Base-by-base conservation (phyloP, 2,113 vertebrate genomes). In the Pongo abelii region DNA sequence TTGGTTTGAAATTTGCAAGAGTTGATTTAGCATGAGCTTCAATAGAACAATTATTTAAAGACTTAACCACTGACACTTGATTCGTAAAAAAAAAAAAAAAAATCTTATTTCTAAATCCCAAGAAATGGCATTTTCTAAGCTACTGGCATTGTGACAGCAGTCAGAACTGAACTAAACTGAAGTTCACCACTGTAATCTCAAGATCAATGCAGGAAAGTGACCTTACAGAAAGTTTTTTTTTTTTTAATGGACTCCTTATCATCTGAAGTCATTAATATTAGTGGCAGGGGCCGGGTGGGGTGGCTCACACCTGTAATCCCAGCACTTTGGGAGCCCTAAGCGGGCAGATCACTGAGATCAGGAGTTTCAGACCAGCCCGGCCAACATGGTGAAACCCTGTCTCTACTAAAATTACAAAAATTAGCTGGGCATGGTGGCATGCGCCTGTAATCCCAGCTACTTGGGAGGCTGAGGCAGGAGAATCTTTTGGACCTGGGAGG, bases 1-100 rank as follows among this genome's bases (percentile, higher is more conserved):
- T 95, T 43, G 64, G 84, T 40, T 48, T 96, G 81, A 90, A 97
- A 81, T 61, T 30, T 67, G 8, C 67, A 92, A 93, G 64, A 84
- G 23, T 1, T 94, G 22, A 30, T 89, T 74, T 92, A 87, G 72
- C n/a, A 72, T 59, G 32, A 81, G 32, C 79, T 93, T 64, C 75
- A 50, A 52, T 0, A 78, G 20, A 89, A 46, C 16, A 75, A 96
- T n/a, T 40, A 89, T 93, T 84, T 85, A 83, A 89, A 94, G 35
- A 79, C n/a, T 80, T 61, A 75, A 52, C 25, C 5, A 23, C 17
- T 75, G 75, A 48, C 40, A 89, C 40, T 55, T 8, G 17, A 91
- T 57, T 95, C 43, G 35, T 61, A 4, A 67, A 95, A 67, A 74
- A 46, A 50, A 50, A 50, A 52, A 52, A 55, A 30, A 55, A 14